Base-by-base conservation (phyloP, 2,888 invertebrate species). In the Iselma pallidipennis region DNA sequence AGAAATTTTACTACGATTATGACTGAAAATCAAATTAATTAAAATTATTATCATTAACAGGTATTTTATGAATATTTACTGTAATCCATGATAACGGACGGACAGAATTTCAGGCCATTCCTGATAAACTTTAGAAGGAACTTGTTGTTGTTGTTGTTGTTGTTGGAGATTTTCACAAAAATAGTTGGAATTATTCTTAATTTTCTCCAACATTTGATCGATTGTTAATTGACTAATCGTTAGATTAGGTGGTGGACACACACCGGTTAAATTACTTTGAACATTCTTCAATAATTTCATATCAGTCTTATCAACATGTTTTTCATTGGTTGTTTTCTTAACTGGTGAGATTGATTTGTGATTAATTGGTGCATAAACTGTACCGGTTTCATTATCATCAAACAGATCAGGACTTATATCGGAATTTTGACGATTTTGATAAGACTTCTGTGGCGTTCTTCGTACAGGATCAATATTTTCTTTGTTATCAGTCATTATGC, bases 221-320 rank as follows among this genome's bases (percentile, higher is more conserved):
- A 88, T 86, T 74, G 90, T 88, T 57, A 87, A 83, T 70, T 89
- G 88, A 23, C 89, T 82, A 33, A 85, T 87, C 12, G 91, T 92
- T 10, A 91, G 84, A 23, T 89, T 90, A 0, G 91, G 91, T 9
- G 92, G 92, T 21, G 92, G 92, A 7, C 89, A 83, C 0, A 92
- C 85, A 1, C 92, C 92, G 67, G 85, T 85, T 7, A 92, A 79
- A 49, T 85, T 85, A 75, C 85, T 86, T 77, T 89, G 84, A 51
- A 87, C 79, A 65, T 80, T 79, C 49, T 73, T 79, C 21, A 84
- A 67, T 59, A 84, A 68, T 65, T 75, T 77, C 19, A 74, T 70
- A 70, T 86, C 85, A 2, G 76, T 72, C 57, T 72, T 74, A 12
- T 71, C 62, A 12, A 75, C 56, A 62, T 75, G 78, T 55, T 66